phyloP scores from a whole-genome alignment of 2,113 vertebrate genomes.

The Rhinolophus ferrumequinum region DNA sequence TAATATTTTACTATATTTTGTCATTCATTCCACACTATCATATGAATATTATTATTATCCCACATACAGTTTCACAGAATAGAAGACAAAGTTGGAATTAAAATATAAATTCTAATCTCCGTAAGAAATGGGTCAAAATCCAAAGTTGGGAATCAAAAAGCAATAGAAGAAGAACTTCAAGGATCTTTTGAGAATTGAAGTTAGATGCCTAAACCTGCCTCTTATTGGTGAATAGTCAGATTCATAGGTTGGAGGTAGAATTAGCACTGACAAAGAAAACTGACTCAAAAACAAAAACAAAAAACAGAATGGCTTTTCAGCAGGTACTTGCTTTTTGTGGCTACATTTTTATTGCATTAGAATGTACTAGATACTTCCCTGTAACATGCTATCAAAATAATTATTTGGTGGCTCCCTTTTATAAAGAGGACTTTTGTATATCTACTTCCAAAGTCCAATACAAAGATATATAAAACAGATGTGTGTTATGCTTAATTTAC shows the following conservation, averaged over 20 bases:
- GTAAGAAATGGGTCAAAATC: background rate
- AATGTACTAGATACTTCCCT: background rate
- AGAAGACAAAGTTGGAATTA: slow-evolving; percentile 1
- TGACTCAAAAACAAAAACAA: background rate
- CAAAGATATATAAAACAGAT: background rate
- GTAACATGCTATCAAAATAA: background rate
- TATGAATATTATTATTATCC: background rate
- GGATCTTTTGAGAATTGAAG: background rate
- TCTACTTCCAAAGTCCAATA: background rate
- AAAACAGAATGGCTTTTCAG: background rate
- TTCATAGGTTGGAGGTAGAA: background rate
- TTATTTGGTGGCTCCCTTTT: background rate
- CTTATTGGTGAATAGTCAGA: background rate
- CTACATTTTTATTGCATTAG: background rate
- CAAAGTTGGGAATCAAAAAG: background rate
- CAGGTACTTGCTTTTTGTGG: background rate
- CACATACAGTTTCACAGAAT: background rate
- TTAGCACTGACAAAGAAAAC: background rate
- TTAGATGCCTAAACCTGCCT: background rate
- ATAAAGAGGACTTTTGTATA: background rate
- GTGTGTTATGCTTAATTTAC: background rate
- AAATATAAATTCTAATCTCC: background rate
- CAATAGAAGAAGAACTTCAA: background rate
- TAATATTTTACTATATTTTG: background rate
- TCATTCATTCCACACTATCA: background rate